Evolutionary conservation across 2,888 invertebrate genomes (phyloP), one percentile per base, ranked within the genome.

Genomic region (Pemphredon lugubris): DNA sequence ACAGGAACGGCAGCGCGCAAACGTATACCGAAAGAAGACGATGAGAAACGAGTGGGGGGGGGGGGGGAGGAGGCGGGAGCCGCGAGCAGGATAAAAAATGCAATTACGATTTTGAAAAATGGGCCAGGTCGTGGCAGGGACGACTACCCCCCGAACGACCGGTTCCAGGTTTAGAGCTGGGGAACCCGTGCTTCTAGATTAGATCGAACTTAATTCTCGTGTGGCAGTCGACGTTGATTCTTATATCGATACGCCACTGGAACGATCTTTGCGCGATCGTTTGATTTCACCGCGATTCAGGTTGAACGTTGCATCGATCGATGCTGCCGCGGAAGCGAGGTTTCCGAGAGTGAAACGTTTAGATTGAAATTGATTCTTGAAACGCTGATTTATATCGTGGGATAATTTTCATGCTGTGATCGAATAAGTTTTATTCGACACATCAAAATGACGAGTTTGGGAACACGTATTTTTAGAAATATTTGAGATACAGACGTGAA

Each of bases 81-180:
- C 55, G 63, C 55, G 79, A 76, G 79, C 60, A 63, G 76, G 73
- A 82, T 82, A 84, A 87, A 86, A 87, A 88, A 86, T 85, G 88
- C 85, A 88, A 88, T 88, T 87, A 88, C 85, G 83, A 87, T 87
- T 88, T 87, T 87, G 88, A 89, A 88, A 89, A 89, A 89, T 88
- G 88, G 83, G 77, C 82, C 78, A 79, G 65, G 68, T 16, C 61
- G 59, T 53, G 70, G 65, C 72, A 50, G 69, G 69, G 70, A 58
- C 65, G 70, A 68, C 44, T 42, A 57, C 18, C 48, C 39, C 18
- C 51, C n/a, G n/a, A 61, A 32, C 68, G 77, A 84, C 84, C 84
- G 83, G 84, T 86, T 85, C 44, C 69, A 23, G 37, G 54, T 40
- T 68, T 76, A 79, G 69, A 44, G 21, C 37, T 45, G 6, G 40